A percentile compares a stretch with the other conserved stretches of the same genome.
Conservation (phyloP, 2,797 vertebrate genomes). For the Labeo calbasu region DNA sequence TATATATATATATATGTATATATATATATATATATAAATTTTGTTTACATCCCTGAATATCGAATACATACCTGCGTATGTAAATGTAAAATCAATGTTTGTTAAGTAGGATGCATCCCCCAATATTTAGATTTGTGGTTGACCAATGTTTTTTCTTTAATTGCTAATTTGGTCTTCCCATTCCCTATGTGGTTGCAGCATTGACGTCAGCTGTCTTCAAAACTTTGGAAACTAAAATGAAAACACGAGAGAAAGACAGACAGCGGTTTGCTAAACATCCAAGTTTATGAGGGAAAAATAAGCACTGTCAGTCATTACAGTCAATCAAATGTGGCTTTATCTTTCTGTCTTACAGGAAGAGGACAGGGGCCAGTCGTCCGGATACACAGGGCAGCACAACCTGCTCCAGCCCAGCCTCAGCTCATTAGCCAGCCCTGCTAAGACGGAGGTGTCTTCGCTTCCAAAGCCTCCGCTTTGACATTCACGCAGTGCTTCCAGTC, state of each 20-base stretch:
- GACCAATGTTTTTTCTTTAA: neutral
- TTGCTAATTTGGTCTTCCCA: neutral
- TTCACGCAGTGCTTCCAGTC: constrained; percentile 87
- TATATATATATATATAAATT: too few relatives aligned
- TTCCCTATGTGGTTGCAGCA: neutral
- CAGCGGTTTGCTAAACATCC: neutral
- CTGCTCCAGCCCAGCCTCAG: constrained; percentile 51
- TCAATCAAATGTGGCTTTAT: constrained; percentile 15
- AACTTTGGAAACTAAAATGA: constrained; percentile 5
- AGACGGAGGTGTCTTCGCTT: constrained; percentile 85
- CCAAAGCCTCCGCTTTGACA: constrained; percentile 87
- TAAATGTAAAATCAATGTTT: neutral
- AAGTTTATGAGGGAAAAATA: neutral
- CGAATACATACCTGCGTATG: too few relatives aligned
- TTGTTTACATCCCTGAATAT: too few relatives aligned
- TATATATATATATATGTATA: too few relatives aligned
- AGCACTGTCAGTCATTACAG: constrained; percentile 6
- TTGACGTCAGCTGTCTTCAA: neutral
- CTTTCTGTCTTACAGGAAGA: constrained; percentile 26
- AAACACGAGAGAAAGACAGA: neutral
- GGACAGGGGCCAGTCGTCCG: constrained; percentile 46
- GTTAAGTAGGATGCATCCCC: neutral
- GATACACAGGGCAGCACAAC: constrained; percentile 45
- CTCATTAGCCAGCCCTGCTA: constrained; percentile 68
- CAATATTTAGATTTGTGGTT: neutral